These are phyloP conservation scores for Apocheima hispidaria DNA, from an alignment of 2,888 invertebrate genomes.

Conservation along the genomic window DNA sequence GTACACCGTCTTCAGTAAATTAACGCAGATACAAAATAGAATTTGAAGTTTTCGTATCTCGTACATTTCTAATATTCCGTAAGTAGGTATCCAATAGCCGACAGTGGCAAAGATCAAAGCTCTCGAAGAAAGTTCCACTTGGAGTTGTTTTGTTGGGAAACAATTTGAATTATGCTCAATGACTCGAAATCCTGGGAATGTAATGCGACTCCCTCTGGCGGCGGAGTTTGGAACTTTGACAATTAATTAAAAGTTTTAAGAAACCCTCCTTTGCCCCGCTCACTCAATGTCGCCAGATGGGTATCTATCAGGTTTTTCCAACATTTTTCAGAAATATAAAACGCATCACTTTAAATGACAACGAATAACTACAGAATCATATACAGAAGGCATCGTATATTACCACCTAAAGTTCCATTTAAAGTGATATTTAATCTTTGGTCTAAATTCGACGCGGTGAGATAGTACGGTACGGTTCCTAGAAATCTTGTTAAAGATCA, in stretches of 20 bases:
- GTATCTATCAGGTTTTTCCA: slow-evolving; percentile 22
- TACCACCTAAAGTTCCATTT: not conserved
- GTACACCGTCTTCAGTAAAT: slow-evolving; percentile 3
- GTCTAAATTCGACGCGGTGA: not conserved
- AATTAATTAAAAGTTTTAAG: slow-evolving; percentile 78
- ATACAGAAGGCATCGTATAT: too few relatives aligned
- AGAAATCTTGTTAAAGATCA: slow-evolving; percentile 36
- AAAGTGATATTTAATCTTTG: slow-evolving; percentile 4
- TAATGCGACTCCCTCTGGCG: slow-evolving; percentile 57
- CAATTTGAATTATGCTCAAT: slow-evolving; percentile 68
- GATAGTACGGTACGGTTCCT: slow-evolving; percentile 29
- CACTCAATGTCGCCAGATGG: slow-evolving; percentile 37
- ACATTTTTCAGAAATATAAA: slow-evolving; percentile 11
- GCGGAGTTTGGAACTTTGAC: slow-evolving; percentile 62
- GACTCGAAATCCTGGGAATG: slow-evolving; percentile 63
- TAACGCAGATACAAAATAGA: slow-evolving; percentile 17
- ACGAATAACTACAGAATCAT: too few relatives aligned
- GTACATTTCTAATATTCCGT: slow-evolving; percentile 19
- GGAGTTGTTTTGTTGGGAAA: slow-evolving; percentile 61
- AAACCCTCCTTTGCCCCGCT: slow-evolving; percentile 52
- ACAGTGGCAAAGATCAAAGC: slow-evolving; percentile 53
- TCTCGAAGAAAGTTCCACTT: slow-evolving; percentile 47
- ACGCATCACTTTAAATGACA: not conserved
- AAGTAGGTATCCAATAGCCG: slow-evolving; percentile 35
- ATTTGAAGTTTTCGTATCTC: slow-evolving; percentile 8